Evolutionary conservation across 2,797 vertebrate species (phyloP).

Genomic region (Vultur gryphus): DNA sequence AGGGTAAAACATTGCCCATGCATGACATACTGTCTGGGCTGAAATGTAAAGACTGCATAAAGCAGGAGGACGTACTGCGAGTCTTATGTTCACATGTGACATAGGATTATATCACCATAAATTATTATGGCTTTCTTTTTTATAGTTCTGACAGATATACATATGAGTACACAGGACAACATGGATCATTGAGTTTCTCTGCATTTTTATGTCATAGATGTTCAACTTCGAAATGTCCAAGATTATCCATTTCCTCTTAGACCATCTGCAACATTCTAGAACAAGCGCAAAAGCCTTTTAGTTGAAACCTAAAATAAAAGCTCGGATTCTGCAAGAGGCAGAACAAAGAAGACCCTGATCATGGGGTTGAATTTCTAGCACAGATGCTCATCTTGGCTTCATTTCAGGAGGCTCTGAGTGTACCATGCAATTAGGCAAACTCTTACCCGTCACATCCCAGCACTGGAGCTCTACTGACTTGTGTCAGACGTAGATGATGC

Average conservation of each 20-base stretch:
- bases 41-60: background rate
- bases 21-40: background rate
- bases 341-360: conserved; percentile 2
- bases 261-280: background rate
- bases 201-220: background rate
- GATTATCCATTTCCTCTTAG: background rate
- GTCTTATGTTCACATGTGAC: background rate
- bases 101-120: background rate
- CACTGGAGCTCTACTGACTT: background rate
- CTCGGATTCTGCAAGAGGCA: background rate
- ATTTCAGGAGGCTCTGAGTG: conserved; percentile 3
- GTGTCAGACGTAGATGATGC: background rate
- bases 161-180: background rate
- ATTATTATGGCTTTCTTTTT: background rate
- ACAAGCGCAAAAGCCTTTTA: background rate
- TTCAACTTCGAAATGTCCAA: background rate
- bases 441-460: background rate
- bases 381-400: conserved; percentile 21
- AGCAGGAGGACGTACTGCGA: background rate
- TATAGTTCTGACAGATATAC: background rate
- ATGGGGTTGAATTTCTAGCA: conserved; percentile 9
- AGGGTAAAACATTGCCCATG: fast-evolving
- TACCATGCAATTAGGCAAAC: background rate
- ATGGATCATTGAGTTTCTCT: background rate
- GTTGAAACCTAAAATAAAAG: conserved; percentile 14